Base-by-base conservation (phyloP, 37 sponge, comb jelly and placozoan species). In the Ianthella basta region DNA sequence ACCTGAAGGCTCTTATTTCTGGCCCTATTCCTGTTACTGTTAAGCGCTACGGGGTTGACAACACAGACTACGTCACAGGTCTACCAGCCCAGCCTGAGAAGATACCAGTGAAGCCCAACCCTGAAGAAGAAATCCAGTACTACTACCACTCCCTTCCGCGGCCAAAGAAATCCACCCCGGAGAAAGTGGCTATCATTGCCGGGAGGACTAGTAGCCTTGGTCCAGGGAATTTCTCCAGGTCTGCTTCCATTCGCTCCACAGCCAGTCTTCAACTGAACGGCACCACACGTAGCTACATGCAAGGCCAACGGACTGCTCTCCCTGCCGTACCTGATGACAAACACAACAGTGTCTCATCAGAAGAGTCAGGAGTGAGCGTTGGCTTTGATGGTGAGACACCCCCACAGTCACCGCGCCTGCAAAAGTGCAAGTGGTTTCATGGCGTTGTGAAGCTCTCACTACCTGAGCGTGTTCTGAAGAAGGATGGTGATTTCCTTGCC, bases 401-500 rank as follows among this genome's bases (percentile, higher is more conserved):
- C 21, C 87, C 86, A 50, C 87, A 85, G 34, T 89, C 84, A 54
- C 88, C 84, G 25, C 81, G 80, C 30, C 79, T 93, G 36, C 88
- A 89, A 32, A 41, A 13, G 24, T 90, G 92, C 80, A 93, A 93
- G n/a, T 95, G 96, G 96, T 95, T 86, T 59, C 91, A 92, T 66
- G 96, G 91, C 15, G 82, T 44, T 80, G 86, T 95, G 8, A 64
- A 67, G 16, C 79, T 85, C 21, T 60, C 55, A 0, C 82, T 85
- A 0, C 91, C 93, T 0, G 93, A 90, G 50, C 44, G 40, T 19
- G 38, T 87, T n/a, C 80, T 95, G 15, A 69, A 81, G 39, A 85
- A 89, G 5, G 91, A 95, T 38, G 96, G 96, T 25, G 96, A 95
- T 60, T 92, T 95, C 54, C 60, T 95, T 14, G 93, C 92, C 12